Conservation (phyloP, 2,113 vertebrate species). For the Lophotis ruficrista region DNA sequence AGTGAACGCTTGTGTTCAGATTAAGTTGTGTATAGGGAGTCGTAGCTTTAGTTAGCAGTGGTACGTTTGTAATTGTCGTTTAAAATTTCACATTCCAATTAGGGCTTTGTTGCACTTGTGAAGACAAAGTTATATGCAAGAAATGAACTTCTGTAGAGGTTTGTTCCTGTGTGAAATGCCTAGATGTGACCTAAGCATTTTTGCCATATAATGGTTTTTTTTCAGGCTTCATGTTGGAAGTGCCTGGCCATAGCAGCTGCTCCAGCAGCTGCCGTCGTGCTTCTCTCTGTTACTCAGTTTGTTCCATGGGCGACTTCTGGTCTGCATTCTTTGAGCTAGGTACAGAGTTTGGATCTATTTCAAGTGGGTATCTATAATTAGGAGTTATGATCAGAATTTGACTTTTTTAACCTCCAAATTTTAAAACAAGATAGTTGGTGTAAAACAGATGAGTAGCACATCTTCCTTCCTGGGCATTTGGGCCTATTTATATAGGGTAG, state of each 20-base stretch:
- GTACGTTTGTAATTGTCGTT: neutral
- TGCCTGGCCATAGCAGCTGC: neutral
- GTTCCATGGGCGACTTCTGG: neutral
- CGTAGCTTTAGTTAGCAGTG: neutral
- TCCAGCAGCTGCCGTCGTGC: conserved; percentile 21
- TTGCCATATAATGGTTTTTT: neutral
- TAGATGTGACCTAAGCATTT: neutral
- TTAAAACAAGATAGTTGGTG: neutral
- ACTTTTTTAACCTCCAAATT: neutral
- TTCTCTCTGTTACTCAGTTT: neutral
- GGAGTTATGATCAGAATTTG: neutral
- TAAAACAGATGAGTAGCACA: neutral
- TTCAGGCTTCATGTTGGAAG: neutral
- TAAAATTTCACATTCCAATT: neutral
- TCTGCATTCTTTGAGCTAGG: conserved; percentile 21
- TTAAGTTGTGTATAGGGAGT: neutral
- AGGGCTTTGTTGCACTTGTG: neutral
- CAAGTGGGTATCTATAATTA: conserved; percentile 13
- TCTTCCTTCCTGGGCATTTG: neutral
- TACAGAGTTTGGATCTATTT: conserved; percentile 27
- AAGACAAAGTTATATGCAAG: neutral
- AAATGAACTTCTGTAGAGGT: neutral
- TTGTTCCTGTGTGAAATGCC: neutral
- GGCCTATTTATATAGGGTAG: neutral
- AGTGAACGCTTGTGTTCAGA: neutral